phyloP scores from a whole-genome alignment of 2,888 invertebrate species.

The Lagria hirta region DNA sequence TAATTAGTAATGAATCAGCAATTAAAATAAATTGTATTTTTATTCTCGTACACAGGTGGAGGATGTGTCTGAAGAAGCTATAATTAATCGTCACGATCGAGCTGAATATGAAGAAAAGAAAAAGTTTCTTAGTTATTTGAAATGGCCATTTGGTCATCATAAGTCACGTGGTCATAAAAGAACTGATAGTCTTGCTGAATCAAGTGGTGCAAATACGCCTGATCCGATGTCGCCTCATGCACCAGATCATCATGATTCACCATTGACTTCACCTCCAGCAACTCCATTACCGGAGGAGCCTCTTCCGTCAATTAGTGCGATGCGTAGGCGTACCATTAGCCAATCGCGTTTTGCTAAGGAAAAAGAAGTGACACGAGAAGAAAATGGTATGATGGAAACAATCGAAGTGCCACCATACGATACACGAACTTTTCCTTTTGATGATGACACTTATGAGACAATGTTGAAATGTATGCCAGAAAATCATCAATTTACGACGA shows the following conservation, averaged over 20 bases:
- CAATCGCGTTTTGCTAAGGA: constrained; percentile 54
- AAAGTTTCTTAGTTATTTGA: constrained; percentile 66
- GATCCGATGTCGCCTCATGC: constrained; percentile 64
- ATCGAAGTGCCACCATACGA: constrained; percentile 70
- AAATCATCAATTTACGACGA: constrained; percentile 56
- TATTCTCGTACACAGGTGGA: constrained; percentile 62
- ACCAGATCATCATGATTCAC: constrained; percentile 55
- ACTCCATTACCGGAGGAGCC: constrained; percentile 52
- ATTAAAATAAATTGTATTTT: constrained; percentile 4
- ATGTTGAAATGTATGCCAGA: constrained; percentile 72
- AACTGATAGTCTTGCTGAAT: constrained; percentile 68
- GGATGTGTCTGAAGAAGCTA: constrained; percentile 77
- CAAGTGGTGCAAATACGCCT: constrained; percentile 74
- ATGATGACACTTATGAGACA: constrained; percentile 66
- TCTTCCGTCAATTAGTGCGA: constrained; percentile 44
- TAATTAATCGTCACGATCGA: constrained; percentile 71
- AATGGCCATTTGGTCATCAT: constrained; percentile 50
- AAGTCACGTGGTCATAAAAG: constrained; percentile 64
- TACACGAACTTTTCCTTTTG: constrained; percentile 72
- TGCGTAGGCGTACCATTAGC: constrained; percentile 57
- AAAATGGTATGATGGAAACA: constrained; percentile 41
- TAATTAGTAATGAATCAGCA: neutral
- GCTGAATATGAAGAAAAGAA: constrained; percentile 80
- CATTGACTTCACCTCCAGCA: constrained; percentile 58
- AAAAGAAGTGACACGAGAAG: constrained; percentile 42